Percentiles rank a stretch among this genome's conserved stretches.
phyloP scores from a whole-genome alignment of 2,113 vertebrate species.

The Accipiter virgatus region DNA sequence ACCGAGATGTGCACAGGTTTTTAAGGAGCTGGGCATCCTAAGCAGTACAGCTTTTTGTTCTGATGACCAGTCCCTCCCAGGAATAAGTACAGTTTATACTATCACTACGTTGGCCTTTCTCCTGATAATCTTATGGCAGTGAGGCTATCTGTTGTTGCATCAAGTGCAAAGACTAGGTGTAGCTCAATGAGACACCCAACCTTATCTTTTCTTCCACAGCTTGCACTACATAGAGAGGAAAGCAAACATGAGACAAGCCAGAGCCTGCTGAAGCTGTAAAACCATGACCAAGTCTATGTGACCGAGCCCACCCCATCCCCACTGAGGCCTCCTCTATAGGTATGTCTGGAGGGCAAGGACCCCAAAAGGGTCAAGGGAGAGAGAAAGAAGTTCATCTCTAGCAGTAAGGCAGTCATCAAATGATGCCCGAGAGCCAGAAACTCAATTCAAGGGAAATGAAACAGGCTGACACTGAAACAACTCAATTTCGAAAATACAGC shows the following conservation, averaged over 20 bases:
- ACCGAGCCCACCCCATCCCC: not conserved
- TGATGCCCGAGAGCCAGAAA: not conserved
- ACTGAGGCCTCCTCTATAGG: not conserved
- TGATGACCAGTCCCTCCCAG: not conserved
- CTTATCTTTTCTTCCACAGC: not conserved
- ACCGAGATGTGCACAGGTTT: not conserved
- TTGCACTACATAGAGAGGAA: not conserved
- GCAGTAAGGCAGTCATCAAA: not conserved
- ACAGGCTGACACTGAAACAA: not conserved
- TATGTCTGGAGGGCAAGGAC: not conserved
- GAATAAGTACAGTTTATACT: not conserved
- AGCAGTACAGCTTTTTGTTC: not conserved
- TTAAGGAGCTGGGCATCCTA: not conserved
- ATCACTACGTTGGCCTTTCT: not conserved
- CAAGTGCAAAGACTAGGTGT: not conserved
- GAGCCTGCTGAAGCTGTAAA: not conserved
- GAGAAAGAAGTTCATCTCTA: not conserved
- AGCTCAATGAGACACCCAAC: not conserved
- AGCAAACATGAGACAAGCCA: not conserved
- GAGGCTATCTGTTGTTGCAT: not conserved
- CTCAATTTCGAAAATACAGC: not conserved
- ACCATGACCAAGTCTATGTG: not conserved
- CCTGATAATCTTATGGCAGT: not conserved
- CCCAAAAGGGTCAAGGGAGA: not conserved
- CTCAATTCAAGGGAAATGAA: not conserved